Base-by-base conservation (phyloP, 2,113 vertebrate species). In the Corythornis cristatus region DNA sequence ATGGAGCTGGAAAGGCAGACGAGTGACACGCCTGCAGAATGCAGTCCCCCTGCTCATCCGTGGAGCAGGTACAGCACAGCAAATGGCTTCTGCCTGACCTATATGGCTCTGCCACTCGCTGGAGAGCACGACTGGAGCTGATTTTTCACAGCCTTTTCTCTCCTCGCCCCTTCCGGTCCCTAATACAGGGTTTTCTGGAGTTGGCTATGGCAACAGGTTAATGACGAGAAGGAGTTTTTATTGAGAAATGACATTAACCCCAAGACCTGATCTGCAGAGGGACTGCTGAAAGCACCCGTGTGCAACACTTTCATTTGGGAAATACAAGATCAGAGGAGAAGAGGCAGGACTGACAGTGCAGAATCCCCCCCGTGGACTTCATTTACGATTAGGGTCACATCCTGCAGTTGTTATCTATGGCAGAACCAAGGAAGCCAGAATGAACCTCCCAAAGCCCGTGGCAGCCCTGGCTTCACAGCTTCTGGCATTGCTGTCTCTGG, bases 31-130 rank as follows among this genome's bases (percentile, higher is more conserved):
- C 5, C 28, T 6, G 83, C 72, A 15, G 81, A 62, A 43, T 3
- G 86, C 86, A 57, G 70, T 45, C 66, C 85, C 53, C 48, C 48
- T 70, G 35, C 5, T 86, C 56, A 8, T 35, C 48, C 60, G 1
- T 17, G 65, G 60, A 82, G 75, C 71, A 76, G 81, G 76, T 65
- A 71, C 37, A 61, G 86, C 78, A 25, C 71, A 84, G 91, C 77
- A 82, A 89, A 83, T 89, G 93, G 93, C 87, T 96, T 31, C 96
- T 94, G 77, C 81, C 50, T 83, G 86, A 92, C 95, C 93, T 93
- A 83, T 46, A 93, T 94, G 90, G 83, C 92, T 93, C 90, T 80
- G 75, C 12, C 68, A 25, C 68, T 67, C 17, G 1, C 73, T 19
- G 48, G 83, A 79, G 68, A 83, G 57, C 9, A 2, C 6, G 7